These are phyloP conservation scores for Theocolax elegans DNA, from an alignment of 1,140 invertebrate species.

Conservation along the genomic window DNA sequence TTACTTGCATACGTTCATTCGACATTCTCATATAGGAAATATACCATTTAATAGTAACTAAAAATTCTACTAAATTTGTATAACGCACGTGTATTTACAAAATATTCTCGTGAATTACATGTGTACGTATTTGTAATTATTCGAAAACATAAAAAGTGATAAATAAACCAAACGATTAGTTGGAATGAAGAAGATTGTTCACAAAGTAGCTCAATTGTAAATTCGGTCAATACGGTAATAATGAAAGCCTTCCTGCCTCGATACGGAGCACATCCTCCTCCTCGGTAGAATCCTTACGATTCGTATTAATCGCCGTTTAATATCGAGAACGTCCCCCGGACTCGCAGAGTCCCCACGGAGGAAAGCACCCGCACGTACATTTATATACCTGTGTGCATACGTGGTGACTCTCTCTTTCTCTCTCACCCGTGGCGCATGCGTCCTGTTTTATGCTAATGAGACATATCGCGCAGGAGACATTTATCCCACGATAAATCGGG, in stretches of 20 bases:
- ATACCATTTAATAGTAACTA: too few relatives aligned
- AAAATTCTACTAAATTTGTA: too few relatives aligned
- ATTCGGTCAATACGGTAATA: not conserved
- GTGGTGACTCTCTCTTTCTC: not conserved
- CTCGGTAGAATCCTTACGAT: too few relatives aligned
- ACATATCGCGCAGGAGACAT: slow-evolving; percentile 48
- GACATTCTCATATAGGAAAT: too few relatives aligned
- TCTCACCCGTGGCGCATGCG: slow-evolving; percentile 24
- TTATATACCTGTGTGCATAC: not conserved
- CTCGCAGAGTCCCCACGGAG: not conserved
- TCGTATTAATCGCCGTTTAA: slow-evolving; percentile 18
- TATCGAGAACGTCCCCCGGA: not conserved
- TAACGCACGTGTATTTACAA: too few relatives aligned
- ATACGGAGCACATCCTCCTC: not conserved
- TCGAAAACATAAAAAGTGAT: too few relatives aligned
- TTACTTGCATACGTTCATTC: too few relatives aligned
- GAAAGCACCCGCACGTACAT: not conserved
- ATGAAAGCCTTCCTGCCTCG: not conserved
- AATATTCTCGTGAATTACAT: too few relatives aligned
- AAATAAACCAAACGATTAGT: too few relatives aligned
- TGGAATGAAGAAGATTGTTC: too few relatives aligned
- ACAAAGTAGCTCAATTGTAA: too few relatives aligned
- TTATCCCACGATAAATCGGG: slow-evolving; percentile 52
- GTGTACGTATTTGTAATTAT: too few relatives aligned
- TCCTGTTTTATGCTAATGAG: slow-evolving; percentile 44